Conservation (phyloP, 2,888 invertebrate species). For the Cinara cedri region DNA sequence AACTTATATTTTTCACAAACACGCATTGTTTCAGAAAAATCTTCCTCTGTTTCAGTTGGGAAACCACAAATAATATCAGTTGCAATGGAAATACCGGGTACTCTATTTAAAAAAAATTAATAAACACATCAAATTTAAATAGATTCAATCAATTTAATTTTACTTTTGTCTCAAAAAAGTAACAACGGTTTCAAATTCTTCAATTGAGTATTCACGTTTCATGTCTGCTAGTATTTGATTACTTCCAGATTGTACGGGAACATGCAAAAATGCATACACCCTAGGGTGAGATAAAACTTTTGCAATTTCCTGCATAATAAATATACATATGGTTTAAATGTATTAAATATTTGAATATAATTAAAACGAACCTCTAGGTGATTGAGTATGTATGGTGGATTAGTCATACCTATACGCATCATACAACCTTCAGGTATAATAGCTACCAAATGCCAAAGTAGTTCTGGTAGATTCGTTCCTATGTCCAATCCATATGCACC, state of each 20-base stretch:
- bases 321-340: not conserved
- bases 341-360: not conserved
- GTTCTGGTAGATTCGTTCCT: constrained; percentile 82
- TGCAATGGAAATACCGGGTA: constrained; percentile 89
- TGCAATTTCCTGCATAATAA: constrained; percentile 72
- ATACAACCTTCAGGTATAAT: constrained; percentile 77
- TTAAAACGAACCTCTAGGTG: constrained; percentile 72
- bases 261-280: constrained; percentile 94
- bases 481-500: constrained; percentile 97
- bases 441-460: constrained; percentile 84
- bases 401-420: constrained; percentile 94
- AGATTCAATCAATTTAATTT: constrained; percentile 59
- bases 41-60: constrained; percentile 89
- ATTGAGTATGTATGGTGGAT: constrained; percentile 97
- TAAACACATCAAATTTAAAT: not conserved
- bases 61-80: constrained; percentile 99
- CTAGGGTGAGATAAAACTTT: constrained; percentile 84
- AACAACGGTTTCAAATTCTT: constrained; percentile 88
- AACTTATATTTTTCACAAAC: constrained; percentile 87
- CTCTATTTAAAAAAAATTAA: constrained; percentile 66
- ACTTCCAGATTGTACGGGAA: constrained; percentile 98
- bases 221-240: constrained; percentile 92
- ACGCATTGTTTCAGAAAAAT: constrained; percentile 86
- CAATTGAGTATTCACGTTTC: constrained; percentile 92
- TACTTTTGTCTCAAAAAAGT: constrained; percentile 78